Conservation (phyloP, 1,140 invertebrate genomes). For the Drosophila parabipectinata region DNA sequence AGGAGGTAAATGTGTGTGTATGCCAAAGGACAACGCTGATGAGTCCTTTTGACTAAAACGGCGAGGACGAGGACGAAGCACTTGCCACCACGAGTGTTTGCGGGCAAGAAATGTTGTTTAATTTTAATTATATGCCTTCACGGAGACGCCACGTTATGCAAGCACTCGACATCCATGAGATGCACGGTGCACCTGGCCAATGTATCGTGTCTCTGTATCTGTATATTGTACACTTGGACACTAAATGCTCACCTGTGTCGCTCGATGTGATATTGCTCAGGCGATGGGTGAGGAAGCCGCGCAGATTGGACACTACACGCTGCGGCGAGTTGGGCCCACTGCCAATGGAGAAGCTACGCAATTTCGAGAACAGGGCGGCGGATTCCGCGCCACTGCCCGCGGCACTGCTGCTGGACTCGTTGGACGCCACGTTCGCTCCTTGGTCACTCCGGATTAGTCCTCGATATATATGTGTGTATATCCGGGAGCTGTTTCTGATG, state of each 20-base stretch:
- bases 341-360: slow-evolving; percentile 84
- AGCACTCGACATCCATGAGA: slow-evolving; percentile 23
- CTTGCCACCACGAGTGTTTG: slow-evolving; percentile 64
- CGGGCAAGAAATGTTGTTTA: slow-evolving; percentile 64
- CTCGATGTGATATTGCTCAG: slow-evolving; percentile 85
- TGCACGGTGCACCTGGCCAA: background rate
- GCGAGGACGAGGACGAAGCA: slow-evolving; percentile 46
- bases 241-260: slow-evolving; percentile 85
- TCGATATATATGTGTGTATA: background rate
- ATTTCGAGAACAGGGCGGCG: slow-evolving; percentile 84
- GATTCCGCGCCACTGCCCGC: slow-evolving; percentile 77
- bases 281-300: slow-evolving; percentile 86
- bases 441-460: slow-evolving; percentile 7
- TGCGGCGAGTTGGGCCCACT: slow-evolving; percentile 85
- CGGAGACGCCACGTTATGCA: slow-evolving; percentile 58
- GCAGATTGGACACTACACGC: slow-evolving; percentile 86
- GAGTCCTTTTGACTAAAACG: slow-evolving; percentile 21
- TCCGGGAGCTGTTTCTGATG: slow-evolving; percentile 6
- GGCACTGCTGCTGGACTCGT: slow-evolving; percentile 76
- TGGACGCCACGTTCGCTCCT: slow-evolving; percentile 82
- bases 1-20: slow-evolving; percentile 18
- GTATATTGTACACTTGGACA: background rate
- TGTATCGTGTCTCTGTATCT: background rate
- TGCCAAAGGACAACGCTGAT: slow-evolving; percentile 56
- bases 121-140: slow-evolving; percentile 72